These are phyloP conservation scores for rabbit (Oryctolagus cuniculus) DNA, from an alignment of 2,113 vertebrate species.

Conservation along the genomic window DNA sequence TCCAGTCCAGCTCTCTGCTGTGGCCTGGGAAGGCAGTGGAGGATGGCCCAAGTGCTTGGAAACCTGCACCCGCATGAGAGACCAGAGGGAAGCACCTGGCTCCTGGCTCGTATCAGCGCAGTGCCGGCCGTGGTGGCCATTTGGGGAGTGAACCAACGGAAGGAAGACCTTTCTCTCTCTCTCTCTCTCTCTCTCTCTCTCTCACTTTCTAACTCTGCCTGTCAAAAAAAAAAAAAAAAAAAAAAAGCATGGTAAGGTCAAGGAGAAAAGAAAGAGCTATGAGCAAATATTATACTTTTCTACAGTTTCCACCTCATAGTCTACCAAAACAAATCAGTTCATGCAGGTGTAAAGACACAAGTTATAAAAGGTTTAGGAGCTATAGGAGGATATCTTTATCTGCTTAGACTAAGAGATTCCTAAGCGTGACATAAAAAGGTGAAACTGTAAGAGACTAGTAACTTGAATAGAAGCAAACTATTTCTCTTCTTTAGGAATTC, in stretches of 20 bases:
- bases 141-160: no score
- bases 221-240: no score
- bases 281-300: not conserved
- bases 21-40: no score
- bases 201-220: no score
- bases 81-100: no score
- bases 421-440: not conserved
- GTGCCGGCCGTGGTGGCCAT: no score
- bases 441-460: not conserved
- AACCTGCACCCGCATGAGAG: no score
- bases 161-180: no score
- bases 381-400: not conserved
- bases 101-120: no score
- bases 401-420: not conserved
- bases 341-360: not conserved
- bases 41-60: no score
- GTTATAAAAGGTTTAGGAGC: not conserved
- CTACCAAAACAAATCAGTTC: not conserved
- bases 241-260: not conserved
- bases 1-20: no score
- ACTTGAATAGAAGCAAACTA: slow-evolving; percentile 21
- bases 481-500: not conserved
- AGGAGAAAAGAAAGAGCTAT: not conserved
- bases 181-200: no score
- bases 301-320: not conserved